These are phyloP conservation scores for Helobdella robusta DNA, from an alignment of 2,888 invertebrate species.

Conservation along the genomic window DNA sequence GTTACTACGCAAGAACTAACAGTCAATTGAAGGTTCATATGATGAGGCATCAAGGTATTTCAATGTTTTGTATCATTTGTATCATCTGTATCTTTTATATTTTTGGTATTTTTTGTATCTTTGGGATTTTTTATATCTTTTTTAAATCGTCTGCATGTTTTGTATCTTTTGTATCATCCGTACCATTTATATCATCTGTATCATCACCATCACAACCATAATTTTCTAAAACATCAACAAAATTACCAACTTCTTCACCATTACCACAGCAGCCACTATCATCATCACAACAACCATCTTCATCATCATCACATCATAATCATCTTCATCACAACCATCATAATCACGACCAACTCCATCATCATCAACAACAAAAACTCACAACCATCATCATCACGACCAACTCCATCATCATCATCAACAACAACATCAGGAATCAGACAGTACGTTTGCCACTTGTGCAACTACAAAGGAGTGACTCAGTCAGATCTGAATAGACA, in stretches of 20 bases:
- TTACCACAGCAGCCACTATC: too few species aligned
- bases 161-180: neutral
- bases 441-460: constrained; percentile 49
- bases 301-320: too few species aligned
- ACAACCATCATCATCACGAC: too few species aligned
- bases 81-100: neutral
- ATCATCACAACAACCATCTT: too few species aligned
- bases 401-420: too few species aligned
- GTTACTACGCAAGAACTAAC: constrained; percentile 49
- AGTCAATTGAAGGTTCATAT: constrained; percentile 51
- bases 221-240: too few species aligned
- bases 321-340: too few species aligned
- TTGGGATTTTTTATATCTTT: neutral
- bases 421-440: constrained; percentile 50
- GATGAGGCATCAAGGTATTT: constrained; percentile 50
- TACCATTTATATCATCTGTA: neutral
- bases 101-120: neutral
- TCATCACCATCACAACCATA: neutral
- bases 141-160: neutral
- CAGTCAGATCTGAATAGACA: constrained; percentile 52
- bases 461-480: constrained; percentile 52
- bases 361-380: too few species aligned
- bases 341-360: too few species aligned
- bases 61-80: neutral
- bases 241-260: too few species aligned